phyloP scores from a whole-genome alignment of 2,888 invertebrate genomes.

The Arctia plantaginis region DNA sequence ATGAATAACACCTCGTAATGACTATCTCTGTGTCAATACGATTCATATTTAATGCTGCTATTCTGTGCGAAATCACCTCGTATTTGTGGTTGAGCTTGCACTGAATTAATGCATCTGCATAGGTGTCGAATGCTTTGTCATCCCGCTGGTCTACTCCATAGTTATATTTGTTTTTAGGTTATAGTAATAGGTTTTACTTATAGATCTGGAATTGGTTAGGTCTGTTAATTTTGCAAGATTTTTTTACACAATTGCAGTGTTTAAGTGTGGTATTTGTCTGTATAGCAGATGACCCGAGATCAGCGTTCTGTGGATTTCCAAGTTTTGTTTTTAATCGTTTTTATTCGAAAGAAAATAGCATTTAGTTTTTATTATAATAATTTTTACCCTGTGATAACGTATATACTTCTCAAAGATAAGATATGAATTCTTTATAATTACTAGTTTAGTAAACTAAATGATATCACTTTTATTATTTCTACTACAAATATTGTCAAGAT shows the following conservation, averaged over 20 bases:
- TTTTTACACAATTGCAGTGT: background rate
- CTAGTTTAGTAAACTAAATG: background rate
- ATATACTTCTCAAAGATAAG: too few relatives aligned
- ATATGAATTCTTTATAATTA: too few relatives aligned
- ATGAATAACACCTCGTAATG: slow-evolving; percentile 76
- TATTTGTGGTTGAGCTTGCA: slow-evolving; percentile 77
- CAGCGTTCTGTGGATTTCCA: background rate
- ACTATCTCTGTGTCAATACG: slow-evolving; percentile 81
- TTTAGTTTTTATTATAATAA: background rate
- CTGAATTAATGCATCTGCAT: slow-evolving; percentile 79
- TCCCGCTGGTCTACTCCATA: slow-evolving; percentile 49
- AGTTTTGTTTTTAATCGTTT: background rate
- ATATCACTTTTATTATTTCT: background rate
- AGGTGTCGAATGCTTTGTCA: slow-evolving; percentile 70
- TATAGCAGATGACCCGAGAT: background rate
- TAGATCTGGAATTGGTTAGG: too few relatives aligned
- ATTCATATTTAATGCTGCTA: slow-evolving; percentile 83
- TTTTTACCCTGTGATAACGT: too few relatives aligned
- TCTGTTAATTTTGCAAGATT: background rate
- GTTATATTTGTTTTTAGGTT: background rate
- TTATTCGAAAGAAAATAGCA: background rate
- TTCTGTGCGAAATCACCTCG: slow-evolving; percentile 78
- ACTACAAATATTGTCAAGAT: background rate
- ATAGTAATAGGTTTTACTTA: background rate
- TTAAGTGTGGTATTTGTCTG: background rate